phyloP scores from a whole-genome alignment of 2,797 vertebrate species.

The Aplochiton taeniatus region DNA sequence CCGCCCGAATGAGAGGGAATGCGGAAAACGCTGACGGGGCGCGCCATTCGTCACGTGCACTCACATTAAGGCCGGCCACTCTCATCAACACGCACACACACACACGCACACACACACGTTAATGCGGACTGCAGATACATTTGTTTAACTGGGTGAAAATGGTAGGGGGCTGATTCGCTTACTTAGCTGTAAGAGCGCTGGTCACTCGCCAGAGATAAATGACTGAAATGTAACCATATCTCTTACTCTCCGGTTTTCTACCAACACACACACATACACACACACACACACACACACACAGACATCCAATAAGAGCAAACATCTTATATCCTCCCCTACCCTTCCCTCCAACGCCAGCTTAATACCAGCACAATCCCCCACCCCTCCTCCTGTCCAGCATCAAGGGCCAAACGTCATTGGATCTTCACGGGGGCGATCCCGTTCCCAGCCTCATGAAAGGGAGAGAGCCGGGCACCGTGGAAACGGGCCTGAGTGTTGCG shows the following conservation, averaged over 20 bases:
- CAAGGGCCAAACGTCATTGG: constrained; percentile 51
- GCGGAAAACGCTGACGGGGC: not conserved
- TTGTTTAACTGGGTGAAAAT: too few relatives aligned
- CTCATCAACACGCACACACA: not conserved
- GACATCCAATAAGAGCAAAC: not conserved
- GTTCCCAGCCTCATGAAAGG: constrained; percentile 63
- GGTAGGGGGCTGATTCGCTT: too few relatives aligned
- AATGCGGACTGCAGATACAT: not conserved
- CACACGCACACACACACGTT: not conserved
- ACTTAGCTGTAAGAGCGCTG: too few relatives aligned
- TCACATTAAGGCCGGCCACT: not conserved
- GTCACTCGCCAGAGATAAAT: too few relatives aligned
- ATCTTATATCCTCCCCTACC: not conserved
- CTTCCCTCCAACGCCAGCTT: constrained; percentile 3
- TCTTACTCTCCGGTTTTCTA: too few relatives aligned
- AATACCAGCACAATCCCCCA: constrained; percentile 27
- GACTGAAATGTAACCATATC: too few relatives aligned
- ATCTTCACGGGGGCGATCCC: constrained; percentile 51
- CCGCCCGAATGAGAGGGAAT: not conserved
- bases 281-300: not conserved
- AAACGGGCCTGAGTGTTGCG: constrained; percentile 61
- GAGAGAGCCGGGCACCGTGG: constrained; percentile 37
- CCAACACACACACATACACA: not conserved
- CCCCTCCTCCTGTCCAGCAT: constrained; percentile 30
- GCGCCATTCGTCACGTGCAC: not conserved